A percentile compares a stretch with the other conserved stretches of the same genome.
Conservation (phyloP, 1,140 invertebrate genomes). For the Hylyphantes graminicola region DNA sequence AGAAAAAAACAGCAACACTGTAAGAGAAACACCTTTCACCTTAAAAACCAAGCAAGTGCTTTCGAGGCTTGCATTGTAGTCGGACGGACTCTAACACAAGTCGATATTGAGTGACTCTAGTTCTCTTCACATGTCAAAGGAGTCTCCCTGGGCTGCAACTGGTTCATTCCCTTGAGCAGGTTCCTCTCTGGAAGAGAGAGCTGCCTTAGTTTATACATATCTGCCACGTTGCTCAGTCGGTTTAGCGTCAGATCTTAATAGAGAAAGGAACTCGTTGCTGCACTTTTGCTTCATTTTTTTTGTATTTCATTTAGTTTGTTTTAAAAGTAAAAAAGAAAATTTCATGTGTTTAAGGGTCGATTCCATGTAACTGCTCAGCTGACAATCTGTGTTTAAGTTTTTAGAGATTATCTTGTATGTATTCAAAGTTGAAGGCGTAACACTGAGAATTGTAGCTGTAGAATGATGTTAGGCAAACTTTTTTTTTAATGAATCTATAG, state of each 20-base stretch:
- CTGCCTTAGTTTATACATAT: slow-evolving; percentile 55
- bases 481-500: too few relatives aligned
- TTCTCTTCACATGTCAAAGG: too few relatives aligned
- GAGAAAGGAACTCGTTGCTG: slow-evolving; percentile 35
- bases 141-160: background rate
- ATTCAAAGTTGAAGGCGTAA: too few relatives aligned
- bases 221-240: slow-evolving; percentile 56
- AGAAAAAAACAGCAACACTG: too few relatives aligned
- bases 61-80: too few relatives aligned
- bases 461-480: too few relatives aligned
- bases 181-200: slow-evolving; percentile 16
- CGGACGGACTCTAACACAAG: too few relatives aligned
- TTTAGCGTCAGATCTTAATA: slow-evolving; percentile 39
- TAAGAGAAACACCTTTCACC: too few relatives aligned
- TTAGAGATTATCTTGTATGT: background rate
- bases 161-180: slow-evolving; percentile 55
- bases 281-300: slow-evolving; percentile 35
- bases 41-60: too few relatives aligned
- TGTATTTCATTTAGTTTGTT: slow-evolving; percentile 6
- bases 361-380: background rate
- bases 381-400: background rate
- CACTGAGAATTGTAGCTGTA: too few relatives aligned
- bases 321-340: background rate
- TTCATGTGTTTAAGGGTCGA: background rate
- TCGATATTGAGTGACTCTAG: too few relatives aligned